Base-by-base conservation (phyloP, 2,888 invertebrate genomes). In the Volucella inflata region DNA sequence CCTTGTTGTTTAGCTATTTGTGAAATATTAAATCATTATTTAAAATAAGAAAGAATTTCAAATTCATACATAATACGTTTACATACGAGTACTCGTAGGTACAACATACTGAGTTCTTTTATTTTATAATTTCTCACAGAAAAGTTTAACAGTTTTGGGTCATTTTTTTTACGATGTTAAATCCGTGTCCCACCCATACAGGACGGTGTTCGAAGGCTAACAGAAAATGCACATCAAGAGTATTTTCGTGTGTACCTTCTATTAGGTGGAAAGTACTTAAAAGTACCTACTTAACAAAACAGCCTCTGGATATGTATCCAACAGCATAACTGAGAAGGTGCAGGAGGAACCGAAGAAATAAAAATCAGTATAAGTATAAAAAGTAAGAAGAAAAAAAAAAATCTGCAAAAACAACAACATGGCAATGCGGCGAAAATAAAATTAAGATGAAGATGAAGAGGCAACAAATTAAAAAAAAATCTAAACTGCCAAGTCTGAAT, bases 391-490 rank as follows among this genome's bases (percentile, higher is more conserved):
- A 67, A 14, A 50, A 70, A 74, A 77, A 57, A 78, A 74, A 82
- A 60, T 67, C 51, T 67, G 79, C 70, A 77, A 87, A 75, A 64
- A 62, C 50, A 70, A 59, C 55, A 57, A 57, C 53, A 53, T 30
- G 12, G 40, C 65, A 51, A 68, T 51, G 81, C 55, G 75, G 81
- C 76, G 71, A 83, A 82, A 79, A 82, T 82, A 83, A 87, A 83
- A 87, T 67, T 78, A 75, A 83, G 79, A 83, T 71, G 74, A 82
- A 78, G 65, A 78, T 55, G 77, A 81, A 82, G 70, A 87, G 67
- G 75, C 62, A 85, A 48, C 62, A 65, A 59, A 57, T 46, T n/a
- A 40, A 53, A 30, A 51, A 51, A 59, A 74, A 68, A 72, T 55
- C 72, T 62, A 59, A 67, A 44, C 55, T 48, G 53, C 62, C 74